A percentile compares a stretch with the other conserved stretches of the same genome.
phyloP scores from a whole-genome alignment of 1,140 invertebrate species.

The Zophobas morio region DNA sequence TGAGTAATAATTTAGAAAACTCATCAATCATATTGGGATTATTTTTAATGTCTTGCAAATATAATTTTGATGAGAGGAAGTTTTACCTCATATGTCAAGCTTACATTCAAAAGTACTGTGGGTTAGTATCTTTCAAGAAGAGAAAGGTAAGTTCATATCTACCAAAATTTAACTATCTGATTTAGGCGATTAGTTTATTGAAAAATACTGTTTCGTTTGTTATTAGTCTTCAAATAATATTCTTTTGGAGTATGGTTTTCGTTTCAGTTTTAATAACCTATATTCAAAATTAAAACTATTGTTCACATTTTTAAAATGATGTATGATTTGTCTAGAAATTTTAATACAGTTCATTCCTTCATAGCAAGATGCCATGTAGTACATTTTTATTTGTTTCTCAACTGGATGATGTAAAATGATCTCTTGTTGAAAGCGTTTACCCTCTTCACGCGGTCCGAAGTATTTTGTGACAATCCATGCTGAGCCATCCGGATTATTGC shows the following conservation, averaged over 20 bases:
- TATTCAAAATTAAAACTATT: conserved; percentile 63
- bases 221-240: no score
- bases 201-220: no score
- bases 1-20: no score
- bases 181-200: no score
- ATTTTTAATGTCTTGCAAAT: no score
- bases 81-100: no score
- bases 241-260: conserved; percentile 57
- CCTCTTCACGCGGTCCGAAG: conserved; percentile 61
- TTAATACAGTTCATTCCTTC: conserved; percentile 61
- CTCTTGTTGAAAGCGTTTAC: conserved; percentile 61
- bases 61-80: no score
- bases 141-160: no score
- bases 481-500: conserved; percentile 60
- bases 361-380: conserved; percentile 59
- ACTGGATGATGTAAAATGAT: conserved; percentile 61
- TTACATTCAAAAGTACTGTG: no score
- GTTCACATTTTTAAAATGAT: conserved; percentile 61
- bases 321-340: conserved; percentile 61
- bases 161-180: no score
- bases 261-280: conserved; percentile 59
- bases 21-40: no score
- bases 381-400: conserved; percentile 62
- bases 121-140: no score
- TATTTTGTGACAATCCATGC: conserved; percentile 63